Evolutionary conservation across 2,888 invertebrate species (phyloP), one percentile per base, ranked within the genome.

Genomic region (Andrena trimmerana): DNA sequence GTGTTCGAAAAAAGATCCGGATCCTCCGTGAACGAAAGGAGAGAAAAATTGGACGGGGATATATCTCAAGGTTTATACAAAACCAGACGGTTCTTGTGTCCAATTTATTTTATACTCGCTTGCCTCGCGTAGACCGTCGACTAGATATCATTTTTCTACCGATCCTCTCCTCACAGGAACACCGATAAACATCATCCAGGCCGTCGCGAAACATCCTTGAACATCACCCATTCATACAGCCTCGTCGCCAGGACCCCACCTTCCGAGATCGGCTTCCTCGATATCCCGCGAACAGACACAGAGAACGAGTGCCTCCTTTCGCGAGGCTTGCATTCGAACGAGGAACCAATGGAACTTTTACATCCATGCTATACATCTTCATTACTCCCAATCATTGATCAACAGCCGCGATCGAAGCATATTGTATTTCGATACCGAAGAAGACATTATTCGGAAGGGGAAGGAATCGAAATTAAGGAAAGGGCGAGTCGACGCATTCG

Each of bases 31-130:
- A 20, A 4, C 3, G 52, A 36, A 20, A 27, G 27, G 20, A 29
- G 42, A 4, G 48, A 63, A 48, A 62, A 42, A 67, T 77, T 71
- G 67, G 67, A 73, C 60, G 54, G 16, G 60, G 57, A 62, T 73
- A 62, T 48, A 73, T 68, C 63, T 36, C 29, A 78, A 68, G 27
- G 54, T 63, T 33, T 68, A 24, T 52, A 67, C 48, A 60, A 77
- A 77, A 72, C 36, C 74, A 24, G 60, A 33, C 48, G 52, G 60
- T 50, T 73, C 68, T 73, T 81, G 68, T 81, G 60, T 73, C 65
- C 72, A 50, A 69, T 81, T 73, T 78, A 69, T 78, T 79, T 78
- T 68, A 59, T 72, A 68, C 72, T 69, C 66, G 73, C 73, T 73
- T 66, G 60, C 69, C 69, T 65, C 52, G 71, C 29, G 24, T 54